Evolutionary conservation across 2,113 vertebrate species (phyloP), one percentile per base, ranked within the genome.

Genomic region (Rattus rattus): DNA sequence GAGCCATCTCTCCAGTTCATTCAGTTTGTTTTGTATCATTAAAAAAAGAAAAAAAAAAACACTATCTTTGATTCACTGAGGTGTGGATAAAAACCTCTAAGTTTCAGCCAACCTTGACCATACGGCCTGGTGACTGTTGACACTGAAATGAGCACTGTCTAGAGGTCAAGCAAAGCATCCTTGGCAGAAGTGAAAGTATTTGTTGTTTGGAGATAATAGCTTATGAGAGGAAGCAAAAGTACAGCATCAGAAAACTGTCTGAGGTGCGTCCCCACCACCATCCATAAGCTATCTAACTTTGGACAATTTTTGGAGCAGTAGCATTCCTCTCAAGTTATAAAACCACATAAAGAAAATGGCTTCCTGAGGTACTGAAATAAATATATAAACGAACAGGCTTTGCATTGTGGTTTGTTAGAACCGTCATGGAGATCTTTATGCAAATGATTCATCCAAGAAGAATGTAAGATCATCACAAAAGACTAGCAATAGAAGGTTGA

Each of bases 381-480:
- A 76, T 54, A 47, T 2, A 7, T 72, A 61, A 92, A 36, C 36
- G 49, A 61, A 94, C 83, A 20, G 63, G 22, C 30, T 47, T 81
- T 39, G 24, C 5, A 22, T 89, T 26, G 30, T 69, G 10, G 49
- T 86, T 84, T 80, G 56, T 92, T 52, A 90, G 52, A 85, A 11
- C 19, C 77, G 5, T 67, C 52, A 13, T 81, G 20, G 77, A 80
- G 65, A 72, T 59, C 79, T 4, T 88, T 83, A 77, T 79, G 54
- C 30, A 88, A 75, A 61, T 30, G 19, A 33, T 65, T 85, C 75
- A 47, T 54, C 20, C 19, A 59, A 36, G 52, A 3, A 54, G 33
- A 91, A 81, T 79, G 73, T 88, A 79, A 63, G 24, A 83, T 59
- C 88, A 65, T 85, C 85, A 69, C 43, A 89, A 90, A 96, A 93